A percentile compares a stretch with the other conserved stretches of the same genome.
Conservation (phyloP, 2,888 invertebrate species). For the Pristionchus maxplancki region DNA sequence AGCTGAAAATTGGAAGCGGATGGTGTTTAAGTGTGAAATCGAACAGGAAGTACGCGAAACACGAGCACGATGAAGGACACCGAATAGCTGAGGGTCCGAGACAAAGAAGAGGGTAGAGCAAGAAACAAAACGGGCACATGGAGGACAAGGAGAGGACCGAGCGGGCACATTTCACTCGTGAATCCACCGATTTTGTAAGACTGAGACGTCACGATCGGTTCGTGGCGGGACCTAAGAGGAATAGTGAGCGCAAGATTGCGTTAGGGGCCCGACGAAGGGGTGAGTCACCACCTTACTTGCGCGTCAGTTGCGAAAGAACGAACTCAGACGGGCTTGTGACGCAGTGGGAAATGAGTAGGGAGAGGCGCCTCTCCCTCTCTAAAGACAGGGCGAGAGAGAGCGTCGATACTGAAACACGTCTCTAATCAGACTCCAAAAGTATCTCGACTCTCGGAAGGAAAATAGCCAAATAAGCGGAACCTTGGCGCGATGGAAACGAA, state of each 20-base stretch:
- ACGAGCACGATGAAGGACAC: too few relatives aligned
- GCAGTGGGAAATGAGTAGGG: neutral
- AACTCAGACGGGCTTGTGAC: neutral
- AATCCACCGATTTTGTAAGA: too few relatives aligned
- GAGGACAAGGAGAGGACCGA: neutral
- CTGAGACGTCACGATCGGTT: neutral
- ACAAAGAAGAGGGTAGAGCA: neutral
- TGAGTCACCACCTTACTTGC: neutral
- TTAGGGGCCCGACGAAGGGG: neutral
- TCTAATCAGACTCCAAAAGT: too few relatives aligned
- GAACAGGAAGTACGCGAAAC: too few relatives aligned
- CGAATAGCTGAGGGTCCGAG: too few relatives aligned
- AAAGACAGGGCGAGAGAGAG: neutral
- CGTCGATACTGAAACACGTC: neutral
- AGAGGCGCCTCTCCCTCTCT: neutral
- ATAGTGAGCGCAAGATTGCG: neutral
- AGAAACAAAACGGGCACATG: neutral
- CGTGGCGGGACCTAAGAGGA: neutral
- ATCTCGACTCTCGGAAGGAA: too few relatives aligned
- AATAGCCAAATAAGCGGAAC: neutral
- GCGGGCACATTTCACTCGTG: neutral
- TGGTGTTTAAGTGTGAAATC: too few relatives aligned
- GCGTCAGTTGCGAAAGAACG: neutral
- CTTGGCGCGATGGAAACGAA: neutral
- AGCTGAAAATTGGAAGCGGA: too few relatives aligned